Conservation (phyloP, 2,797 vertebrate genomes). For the Microctenopoma steveboyesi region DNA sequence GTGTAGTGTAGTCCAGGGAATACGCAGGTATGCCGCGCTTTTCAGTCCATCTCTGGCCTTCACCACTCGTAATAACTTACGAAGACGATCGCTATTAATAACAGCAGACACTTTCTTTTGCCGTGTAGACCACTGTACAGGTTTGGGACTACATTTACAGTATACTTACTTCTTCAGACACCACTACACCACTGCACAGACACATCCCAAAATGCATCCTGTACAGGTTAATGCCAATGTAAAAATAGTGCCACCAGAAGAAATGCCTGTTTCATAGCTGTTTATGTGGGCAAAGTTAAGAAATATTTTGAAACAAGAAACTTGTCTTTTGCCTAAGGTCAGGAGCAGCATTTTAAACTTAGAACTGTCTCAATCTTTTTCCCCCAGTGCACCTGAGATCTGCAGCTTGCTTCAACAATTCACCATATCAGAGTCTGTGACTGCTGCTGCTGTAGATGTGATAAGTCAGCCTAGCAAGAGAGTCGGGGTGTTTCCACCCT, state of each 20-base stretch:
- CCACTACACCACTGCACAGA: background rate
- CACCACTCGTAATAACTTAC: no score
- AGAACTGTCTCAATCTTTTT: conserved; percentile 21
- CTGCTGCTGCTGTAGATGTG: conserved; percentile 28
- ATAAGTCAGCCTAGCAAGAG: conserved; percentile 41
- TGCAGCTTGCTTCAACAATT: conserved; percentile 35
- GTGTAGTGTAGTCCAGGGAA: no score
- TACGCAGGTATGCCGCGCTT: no score
- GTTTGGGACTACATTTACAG: no score
- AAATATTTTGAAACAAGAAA: conserved; percentile 11
- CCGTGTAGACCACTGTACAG: no score
- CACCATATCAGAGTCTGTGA: conserved; percentile 14
- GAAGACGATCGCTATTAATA: no score
- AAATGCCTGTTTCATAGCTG: background rate
- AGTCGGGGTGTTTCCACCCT: conserved; percentile 41
- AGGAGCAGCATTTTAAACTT: conserved; percentile 14
- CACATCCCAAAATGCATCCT: background rate
- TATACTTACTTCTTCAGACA: no score
- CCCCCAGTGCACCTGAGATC: conserved; percentile 39
- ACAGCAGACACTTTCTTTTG: no score
- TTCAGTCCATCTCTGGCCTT: no score
- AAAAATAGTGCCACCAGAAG: background rate
- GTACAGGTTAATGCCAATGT: background rate
- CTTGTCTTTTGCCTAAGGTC: conserved; percentile 8
- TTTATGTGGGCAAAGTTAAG: background rate